A percentile compares a stretch with the other conserved stretches of the same genome.
Evolutionary conservation across 1,140 invertebrate genomes (phyloP).

Genomic region (Drosophila parabipectinata): DNA sequence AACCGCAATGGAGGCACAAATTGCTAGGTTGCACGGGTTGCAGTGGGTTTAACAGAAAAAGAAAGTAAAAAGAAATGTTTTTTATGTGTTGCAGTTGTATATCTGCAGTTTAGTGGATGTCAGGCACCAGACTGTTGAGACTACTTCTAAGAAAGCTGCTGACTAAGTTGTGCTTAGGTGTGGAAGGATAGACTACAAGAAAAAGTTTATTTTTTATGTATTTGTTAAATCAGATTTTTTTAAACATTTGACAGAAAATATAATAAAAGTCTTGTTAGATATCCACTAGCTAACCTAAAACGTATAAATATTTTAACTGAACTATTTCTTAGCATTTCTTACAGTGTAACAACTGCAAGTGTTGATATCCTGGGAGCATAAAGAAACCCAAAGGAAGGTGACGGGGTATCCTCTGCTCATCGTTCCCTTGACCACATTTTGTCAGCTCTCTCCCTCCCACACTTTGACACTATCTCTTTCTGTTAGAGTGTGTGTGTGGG

Average conservation of each 20-base stretch:
- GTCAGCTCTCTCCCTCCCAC: slow-evolving; percentile 10
- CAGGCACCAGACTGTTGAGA: slow-evolving; percentile 24
- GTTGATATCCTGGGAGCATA: slow-evolving; percentile 1
- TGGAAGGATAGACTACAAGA: not conserved
- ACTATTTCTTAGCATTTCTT: too few relatives aligned
- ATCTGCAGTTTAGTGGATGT: slow-evolving; percentile 27
- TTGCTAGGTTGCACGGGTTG: slow-evolving; percentile 39
- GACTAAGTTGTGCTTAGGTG: slow-evolving; percentile 8
- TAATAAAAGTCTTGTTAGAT: too few relatives aligned
- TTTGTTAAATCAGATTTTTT: not conserved
- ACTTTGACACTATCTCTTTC: not conserved
- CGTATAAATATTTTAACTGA: too few relatives aligned
- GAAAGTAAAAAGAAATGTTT: not conserved
- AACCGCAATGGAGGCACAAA: slow-evolving; percentile 61
- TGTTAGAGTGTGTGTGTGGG: slow-evolving; percentile 24
- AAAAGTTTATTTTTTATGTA: not conserved
- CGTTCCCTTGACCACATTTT: slow-evolving; percentile 57
- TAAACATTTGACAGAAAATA: too few relatives aligned
- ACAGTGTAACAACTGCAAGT: not conserved
- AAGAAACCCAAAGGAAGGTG: slow-evolving; percentile 21
- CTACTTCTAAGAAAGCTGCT: slow-evolving; percentile 25
- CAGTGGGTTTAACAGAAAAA: not conserved
- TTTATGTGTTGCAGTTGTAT: slow-evolving; percentile 21
- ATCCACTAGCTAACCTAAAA: too few relatives aligned
- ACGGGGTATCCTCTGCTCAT: slow-evolving; percentile 21